Conservation (phyloP, 2,888 invertebrate species). For the Autographa gamma region DNA sequence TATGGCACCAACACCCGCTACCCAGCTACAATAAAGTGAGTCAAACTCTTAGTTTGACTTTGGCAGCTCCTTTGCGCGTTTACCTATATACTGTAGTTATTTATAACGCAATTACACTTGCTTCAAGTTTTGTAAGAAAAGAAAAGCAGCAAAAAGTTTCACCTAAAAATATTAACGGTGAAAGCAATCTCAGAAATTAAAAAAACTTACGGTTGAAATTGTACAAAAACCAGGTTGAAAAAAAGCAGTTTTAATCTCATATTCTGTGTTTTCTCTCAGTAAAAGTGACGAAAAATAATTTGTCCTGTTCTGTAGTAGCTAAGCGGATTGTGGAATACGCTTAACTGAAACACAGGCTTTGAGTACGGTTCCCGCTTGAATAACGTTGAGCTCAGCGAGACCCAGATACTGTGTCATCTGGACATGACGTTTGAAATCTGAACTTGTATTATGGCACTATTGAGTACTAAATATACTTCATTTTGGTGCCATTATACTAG, state of each 20-base stretch:
- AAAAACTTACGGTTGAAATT: slow-evolving; percentile 29
- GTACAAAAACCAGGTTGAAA: slow-evolving; percentile 8
- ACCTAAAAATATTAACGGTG: slow-evolving; percentile 17
- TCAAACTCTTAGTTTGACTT: slow-evolving; percentile 60
- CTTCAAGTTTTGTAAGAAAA: slow-evolving; percentile 22
- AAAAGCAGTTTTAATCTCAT: neutral
- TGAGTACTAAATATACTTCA: neutral
- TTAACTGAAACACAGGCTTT: slow-evolving; percentile 19
- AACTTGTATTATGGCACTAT: slow-evolving; percentile 4
- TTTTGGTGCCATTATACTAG: neutral
- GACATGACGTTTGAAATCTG: slow-evolving; percentile 16
- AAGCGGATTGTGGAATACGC: slow-evolving; percentile 14
- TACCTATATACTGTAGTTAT: slow-evolving; percentile 20
- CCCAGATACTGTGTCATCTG: slow-evolving; percentile 17
- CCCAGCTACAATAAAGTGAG: slow-evolving; percentile 57
- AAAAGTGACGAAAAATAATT: slow-evolving; percentile 7
- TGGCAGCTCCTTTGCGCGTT: slow-evolving; percentile 48
- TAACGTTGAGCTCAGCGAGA: slow-evolving; percentile 18
- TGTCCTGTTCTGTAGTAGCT: slow-evolving; percentile 7
- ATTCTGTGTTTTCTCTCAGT: neutral
- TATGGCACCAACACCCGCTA: slow-evolving; percentile 70
- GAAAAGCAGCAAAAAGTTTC: slow-evolving; percentile 25
- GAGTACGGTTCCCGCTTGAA: slow-evolving; percentile 20
- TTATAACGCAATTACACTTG: slow-evolving; percentile 44
- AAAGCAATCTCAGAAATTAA: slow-evolving; percentile 21